Percentiles rank a stretch among this genome's conserved stretches.
phyloP scores from a whole-genome alignment of 2,113 vertebrate species.

The Piprites chloris region DNA sequence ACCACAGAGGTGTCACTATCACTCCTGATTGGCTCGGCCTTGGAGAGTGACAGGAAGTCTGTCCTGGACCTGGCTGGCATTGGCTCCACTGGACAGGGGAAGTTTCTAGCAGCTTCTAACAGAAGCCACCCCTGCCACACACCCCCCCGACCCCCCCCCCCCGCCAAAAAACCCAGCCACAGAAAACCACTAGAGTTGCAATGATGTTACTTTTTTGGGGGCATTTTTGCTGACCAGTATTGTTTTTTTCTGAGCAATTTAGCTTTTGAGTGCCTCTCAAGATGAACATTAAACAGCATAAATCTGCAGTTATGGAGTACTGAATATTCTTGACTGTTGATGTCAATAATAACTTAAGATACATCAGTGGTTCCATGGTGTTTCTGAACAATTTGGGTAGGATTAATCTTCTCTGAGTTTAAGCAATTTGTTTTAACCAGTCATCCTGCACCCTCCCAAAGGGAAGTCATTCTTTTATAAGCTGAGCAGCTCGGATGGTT shows the following conservation, averaged over 20 bases:
- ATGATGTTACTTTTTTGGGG: background rate
- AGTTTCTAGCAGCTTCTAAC: too few relatives aligned
- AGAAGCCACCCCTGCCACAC: too few relatives aligned
- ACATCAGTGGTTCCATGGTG: background rate
- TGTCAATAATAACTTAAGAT: background rate
- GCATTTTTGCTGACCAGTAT: background rate
- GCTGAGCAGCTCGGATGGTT: background rate
- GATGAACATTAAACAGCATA: background rate
- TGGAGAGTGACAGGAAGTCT: too few relatives aligned
- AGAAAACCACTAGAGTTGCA: background rate
- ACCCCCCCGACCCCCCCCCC: too few relatives aligned
- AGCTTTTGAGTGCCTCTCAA: background rate
- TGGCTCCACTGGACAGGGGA: too few relatives aligned
- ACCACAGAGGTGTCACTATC: too few relatives aligned
- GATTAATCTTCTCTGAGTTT: background rate
- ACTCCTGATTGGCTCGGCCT: too few relatives aligned
- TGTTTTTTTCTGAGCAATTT: background rate
- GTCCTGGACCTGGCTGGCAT: too few relatives aligned
- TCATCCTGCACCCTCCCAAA: background rate
- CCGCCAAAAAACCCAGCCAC: too few relatives aligned
- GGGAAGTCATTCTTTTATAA: background rate
- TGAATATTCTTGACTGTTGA: background rate
- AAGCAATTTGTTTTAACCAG: background rate
- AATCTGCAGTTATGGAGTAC: background rate
- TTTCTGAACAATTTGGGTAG: background rate